phyloP scores from a whole-genome alignment of 1,140 invertebrate species.

The Oppia nitens region DNA sequence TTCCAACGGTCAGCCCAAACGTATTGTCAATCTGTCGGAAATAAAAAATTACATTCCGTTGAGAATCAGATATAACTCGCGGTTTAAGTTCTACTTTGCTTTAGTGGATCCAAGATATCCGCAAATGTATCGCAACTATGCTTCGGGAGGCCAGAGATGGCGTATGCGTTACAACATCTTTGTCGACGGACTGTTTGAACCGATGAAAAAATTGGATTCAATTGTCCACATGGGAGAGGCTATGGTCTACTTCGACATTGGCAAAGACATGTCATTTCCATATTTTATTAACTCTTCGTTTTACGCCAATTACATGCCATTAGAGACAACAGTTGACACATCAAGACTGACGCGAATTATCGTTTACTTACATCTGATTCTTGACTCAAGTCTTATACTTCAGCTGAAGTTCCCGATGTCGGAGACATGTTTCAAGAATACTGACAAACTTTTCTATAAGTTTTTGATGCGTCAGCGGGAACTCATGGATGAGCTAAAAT shows the following conservation, averaged over 20 bases:
- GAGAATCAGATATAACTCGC: neutral
- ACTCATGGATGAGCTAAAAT: neutral
- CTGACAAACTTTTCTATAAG: neutral
- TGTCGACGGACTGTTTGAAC: neutral
- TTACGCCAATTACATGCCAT: neutral
- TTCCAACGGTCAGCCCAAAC: neutral
- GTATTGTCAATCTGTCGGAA: neutral
- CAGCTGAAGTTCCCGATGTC: neutral
- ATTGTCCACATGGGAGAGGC: neutral
- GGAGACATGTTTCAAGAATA: neutral
- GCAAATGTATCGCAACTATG: neutral
- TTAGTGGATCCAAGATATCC: neutral
- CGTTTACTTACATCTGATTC: neutral
- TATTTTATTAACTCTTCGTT: neutral
- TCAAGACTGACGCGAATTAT: neutral
- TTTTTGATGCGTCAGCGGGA: neutral
- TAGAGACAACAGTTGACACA: neutral
- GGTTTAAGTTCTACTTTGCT: neutral
- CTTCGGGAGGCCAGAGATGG: neutral
- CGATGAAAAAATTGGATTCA: neutral
- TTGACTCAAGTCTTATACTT: neutral
- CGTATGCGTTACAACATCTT: neutral
- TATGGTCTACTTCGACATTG: neutral
- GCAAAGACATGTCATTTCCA: neutral
- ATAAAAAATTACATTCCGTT: neutral